Base-by-base conservation (phyloP, 2,113 vertebrate genomes). In the Platysternon megacephalum region DNA sequence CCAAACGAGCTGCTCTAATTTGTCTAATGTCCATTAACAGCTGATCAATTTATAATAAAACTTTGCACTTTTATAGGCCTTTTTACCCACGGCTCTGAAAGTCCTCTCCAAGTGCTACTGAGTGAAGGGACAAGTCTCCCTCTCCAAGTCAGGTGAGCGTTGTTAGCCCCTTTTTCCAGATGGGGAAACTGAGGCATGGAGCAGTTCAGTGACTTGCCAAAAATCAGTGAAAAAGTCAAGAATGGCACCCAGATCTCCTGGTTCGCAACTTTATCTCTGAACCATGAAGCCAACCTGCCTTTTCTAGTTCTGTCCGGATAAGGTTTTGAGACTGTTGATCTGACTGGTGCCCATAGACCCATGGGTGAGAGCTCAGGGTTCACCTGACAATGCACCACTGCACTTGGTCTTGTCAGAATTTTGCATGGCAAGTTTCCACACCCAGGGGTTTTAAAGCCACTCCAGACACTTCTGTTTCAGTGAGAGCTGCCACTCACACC, bases 21-120 rank as follows among this genome's bases (percentile, higher is more conserved):
- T 94, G 58, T 93, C 90, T 96, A 82, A 98, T 97, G 92, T 79
- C 91, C 94, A 97, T 92, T 97, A 97, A 87, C 56, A 94, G 87
- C 92, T 94, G 91, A 96, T 96, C 96, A 95, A 93, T 96, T 93
- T 87, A 93, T 91, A 94, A 97, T 95, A 97, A 97, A 96, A 85
- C 74, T 58, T 65, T 85, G n/a, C 65, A 86, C 91, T 92, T 94
- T 94, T 55, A 92, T 84, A 93, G 82, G 44, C 72, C 61, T 0
- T 2, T 88, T 87, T 61, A 52, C 44, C 84, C 80, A 48, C 42
- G 0, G 0, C 86, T 92, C 52, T 48, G 61, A 65, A 86, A 87
- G 42, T 48, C 32, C n/a, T 95, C 86, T 79, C 84, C 61, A 90
- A 92, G 39, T 0, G 5, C 80, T 95, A 79, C 95, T 51, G 19